phyloP scores from a whole-genome alignment of 1,140 invertebrate species.

The Neodiprion fabricii region DNA sequence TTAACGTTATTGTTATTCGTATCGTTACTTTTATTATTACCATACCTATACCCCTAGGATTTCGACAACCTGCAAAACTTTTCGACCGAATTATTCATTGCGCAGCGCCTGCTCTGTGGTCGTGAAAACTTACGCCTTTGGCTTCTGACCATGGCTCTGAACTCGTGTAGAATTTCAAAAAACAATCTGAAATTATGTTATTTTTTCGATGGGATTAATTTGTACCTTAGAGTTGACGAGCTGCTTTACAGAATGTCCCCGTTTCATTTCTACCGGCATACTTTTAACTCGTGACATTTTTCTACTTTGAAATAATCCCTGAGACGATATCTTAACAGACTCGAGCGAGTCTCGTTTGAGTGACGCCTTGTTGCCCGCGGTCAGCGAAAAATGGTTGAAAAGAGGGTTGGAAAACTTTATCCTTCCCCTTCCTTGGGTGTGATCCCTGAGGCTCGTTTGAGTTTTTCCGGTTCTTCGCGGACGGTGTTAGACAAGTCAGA shows the following conservation, averaged over 20 bases:
- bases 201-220: no score
- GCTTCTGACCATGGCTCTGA: no score
- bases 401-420: not conserved
- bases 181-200: no score
- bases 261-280: no score
- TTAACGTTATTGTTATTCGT: not conserved
- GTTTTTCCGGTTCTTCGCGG: not conserved
- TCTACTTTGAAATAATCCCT: no score
- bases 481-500: not conserved
- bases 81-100: not conserved
- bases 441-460: not conserved
- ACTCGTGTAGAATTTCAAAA: no score
- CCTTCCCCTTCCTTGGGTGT: not conserved
- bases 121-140: no score
- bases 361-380: not conserved
- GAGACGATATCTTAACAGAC: no score
- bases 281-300: no score
- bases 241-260: no score
- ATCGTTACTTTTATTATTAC: not conserved
- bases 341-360: not conserved
- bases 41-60: not conserved
- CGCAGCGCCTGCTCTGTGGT: no score
- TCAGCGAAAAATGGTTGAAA: not conserved
- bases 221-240: no score
- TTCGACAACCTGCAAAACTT: not conserved